Conservation (phyloP, 2,797 vertebrate species). For the Momotus momota region DNA sequence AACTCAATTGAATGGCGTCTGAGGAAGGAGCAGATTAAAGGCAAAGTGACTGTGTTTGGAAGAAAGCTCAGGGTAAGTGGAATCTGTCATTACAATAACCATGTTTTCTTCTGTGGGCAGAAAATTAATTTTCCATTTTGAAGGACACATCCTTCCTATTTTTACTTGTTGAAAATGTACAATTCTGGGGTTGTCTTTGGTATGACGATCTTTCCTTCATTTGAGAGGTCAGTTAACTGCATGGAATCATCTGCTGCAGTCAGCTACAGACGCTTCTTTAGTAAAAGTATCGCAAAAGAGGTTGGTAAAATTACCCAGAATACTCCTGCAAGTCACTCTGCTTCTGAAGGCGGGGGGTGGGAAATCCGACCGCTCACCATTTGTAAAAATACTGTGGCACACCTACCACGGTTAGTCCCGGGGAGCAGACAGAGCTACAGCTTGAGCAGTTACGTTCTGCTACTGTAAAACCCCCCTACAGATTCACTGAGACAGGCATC, state of each 20-base stretch:
- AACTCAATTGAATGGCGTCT: conserved; percentile 99
- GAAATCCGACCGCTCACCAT: not conserved
- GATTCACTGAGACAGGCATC: not conserved
- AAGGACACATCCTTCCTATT: not conserved
- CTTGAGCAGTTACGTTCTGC: not conserved
- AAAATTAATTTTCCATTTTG: not conserved
- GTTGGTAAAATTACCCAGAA: not conserved
- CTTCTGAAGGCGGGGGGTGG: not conserved
- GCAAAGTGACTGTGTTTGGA: conserved; percentile 97
- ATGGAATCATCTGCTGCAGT: not conserved
- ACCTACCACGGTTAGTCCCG: not conserved
- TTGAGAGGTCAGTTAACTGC: not conserved
- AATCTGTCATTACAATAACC: not conserved
- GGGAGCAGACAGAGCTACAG: not conserved
- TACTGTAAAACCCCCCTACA: not conserved
- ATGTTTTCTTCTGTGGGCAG: not conserved
- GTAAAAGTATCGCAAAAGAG: not conserved
- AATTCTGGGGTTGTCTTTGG: not conserved
- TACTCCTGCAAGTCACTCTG: not conserved
- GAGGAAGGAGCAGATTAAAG: conserved; percentile 97
- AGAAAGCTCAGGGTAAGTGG: conserved; percentile 95
- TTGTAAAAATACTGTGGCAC: not conserved
- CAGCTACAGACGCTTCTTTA: not conserved
- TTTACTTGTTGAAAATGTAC: not conserved
- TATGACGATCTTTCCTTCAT: not conserved